These are phyloP conservation scores for Sigmodon hispidus DNA, from an alignment of 2,113 vertebrate genomes.

Conservation along the genomic window DNA sequence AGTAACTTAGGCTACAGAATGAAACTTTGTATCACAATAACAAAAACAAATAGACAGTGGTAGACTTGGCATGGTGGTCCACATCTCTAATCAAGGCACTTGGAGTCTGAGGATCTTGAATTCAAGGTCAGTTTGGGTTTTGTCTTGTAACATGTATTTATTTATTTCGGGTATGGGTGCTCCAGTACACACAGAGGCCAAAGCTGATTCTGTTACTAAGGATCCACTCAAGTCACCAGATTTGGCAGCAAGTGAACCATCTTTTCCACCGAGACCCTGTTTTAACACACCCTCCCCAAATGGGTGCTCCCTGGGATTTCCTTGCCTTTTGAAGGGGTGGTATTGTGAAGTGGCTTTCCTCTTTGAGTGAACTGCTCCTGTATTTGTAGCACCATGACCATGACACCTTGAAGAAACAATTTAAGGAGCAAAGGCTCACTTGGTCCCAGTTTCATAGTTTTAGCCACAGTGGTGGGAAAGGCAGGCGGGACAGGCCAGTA, in stretches of 20 bases:
- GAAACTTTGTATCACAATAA: background rate
- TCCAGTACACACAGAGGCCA: no score
- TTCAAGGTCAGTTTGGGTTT: background rate
- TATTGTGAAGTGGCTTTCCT: background rate
- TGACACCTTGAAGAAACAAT: background rate
- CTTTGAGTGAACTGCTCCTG: background rate
- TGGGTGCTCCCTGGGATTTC: background rate
- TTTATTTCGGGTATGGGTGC: background rate
- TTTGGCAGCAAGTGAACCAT: background rate
- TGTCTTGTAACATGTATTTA: background rate
- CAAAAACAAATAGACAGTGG: background rate
- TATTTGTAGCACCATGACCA: background rate
- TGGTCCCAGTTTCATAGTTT: background rate
- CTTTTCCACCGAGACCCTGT: background rate
- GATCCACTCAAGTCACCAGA: background rate
- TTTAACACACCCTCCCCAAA: background rate
- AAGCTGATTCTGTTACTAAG: background rate
- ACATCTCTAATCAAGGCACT: background rate
- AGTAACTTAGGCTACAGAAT: background rate
- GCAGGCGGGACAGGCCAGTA: background rate
- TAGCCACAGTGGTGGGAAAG: background rate
- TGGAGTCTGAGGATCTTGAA: background rate
- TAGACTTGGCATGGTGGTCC: background rate
- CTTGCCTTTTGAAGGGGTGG: slow-evolving; percentile 29
- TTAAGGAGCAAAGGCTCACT: background rate